Percentiles rank a stretch among this genome's conserved stretches.
phyloP scores from a whole-genome alignment of 2,888 invertebrate species.

The Iselma pallidipennis region DNA sequence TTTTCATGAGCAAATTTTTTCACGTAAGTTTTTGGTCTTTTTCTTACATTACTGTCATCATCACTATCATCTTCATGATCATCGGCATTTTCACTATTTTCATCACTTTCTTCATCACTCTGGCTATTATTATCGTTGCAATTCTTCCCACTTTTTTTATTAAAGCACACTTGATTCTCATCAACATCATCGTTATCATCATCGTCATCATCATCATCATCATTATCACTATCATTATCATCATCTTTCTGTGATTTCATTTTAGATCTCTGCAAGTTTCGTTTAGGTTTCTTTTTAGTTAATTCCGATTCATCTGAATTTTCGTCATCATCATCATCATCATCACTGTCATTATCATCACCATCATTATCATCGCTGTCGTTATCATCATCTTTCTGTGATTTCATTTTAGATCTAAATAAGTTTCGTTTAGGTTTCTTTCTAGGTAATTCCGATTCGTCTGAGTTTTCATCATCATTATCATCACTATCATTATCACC shows the following conservation, averaged over 20 bases:
- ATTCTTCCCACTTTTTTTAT: not conserved
- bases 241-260: not conserved
- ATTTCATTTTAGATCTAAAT: not conserved
- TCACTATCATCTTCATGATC: slow-evolving; percentile 23
- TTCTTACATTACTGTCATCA: slow-evolving; percentile 19
- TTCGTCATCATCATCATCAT: slow-evolving; percentile 19
- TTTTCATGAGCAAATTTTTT: slow-evolving; percentile 48
- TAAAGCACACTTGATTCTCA: slow-evolving; percentile 10
- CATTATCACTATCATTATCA: slow-evolving; percentile 6
- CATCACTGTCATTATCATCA: slow-evolving; percentile 14
- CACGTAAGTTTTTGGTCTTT: slow-evolving; percentile 27
- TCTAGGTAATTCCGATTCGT: not conserved
- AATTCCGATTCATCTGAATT: slow-evolving; percentile 2
- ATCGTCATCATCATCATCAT: slow-evolving; percentile 5
- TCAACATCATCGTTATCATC: slow-evolving; percentile 6
- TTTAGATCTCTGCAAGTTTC: not conserved
- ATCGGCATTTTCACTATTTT: slow-evolving; percentile 21
- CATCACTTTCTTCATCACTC: slow-evolving; percentile 24
- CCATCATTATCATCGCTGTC: slow-evolving; percentile 21
- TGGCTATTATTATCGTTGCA: not conserved
- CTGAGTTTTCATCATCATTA: slow-evolving; percentile 6
- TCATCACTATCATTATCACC: slow-evolving; percentile 8
- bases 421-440: not conserved
- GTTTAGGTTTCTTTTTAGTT: slow-evolving; percentile 1
- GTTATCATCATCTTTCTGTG: not conserved